Evolutionary conservation across 2,797 vertebrate species (phyloP).

Genomic region (Acridotheres tristis): DNA sequence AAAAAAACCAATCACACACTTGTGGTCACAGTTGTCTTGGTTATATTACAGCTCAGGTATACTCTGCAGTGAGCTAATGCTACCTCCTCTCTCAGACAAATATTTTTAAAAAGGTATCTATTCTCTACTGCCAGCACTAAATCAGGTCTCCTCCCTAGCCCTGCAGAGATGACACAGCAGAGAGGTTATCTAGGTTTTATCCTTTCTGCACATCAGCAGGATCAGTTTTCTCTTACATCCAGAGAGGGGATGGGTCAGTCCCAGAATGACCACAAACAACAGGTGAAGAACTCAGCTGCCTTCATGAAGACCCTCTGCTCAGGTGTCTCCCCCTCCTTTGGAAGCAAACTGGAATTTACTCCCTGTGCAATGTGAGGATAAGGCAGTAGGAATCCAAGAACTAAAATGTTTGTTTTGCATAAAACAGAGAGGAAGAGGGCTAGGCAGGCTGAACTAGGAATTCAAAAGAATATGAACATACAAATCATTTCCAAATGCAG

Average conservation of each 20-base stretch:
- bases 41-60: not conserved
- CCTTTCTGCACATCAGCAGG: not conserved
- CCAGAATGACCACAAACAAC: fast-evolving
- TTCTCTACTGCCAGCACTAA: not conserved
- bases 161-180: not conserved
- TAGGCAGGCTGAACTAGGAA: not conserved
- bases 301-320: not conserved
- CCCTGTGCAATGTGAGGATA: not conserved
- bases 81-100: not conserved
- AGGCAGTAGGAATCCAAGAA: not conserved
- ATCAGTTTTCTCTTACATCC: not conserved
- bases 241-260: not conserved
- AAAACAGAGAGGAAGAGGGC: not conserved
- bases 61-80: not conserved
- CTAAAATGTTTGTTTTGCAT: not conserved
- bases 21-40: not conserved
- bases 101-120: not conserved
- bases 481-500: not conserved
- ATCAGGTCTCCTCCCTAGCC: not conserved
- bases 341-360: not conserved
- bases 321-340: not conserved
- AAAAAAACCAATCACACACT: not conserved
- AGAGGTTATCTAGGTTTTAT: not conserved
- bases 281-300: not conserved
- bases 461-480: not conserved